Percentiles rank a stretch among this genome's conserved stretches.
Conservation (phyloP, 2,113 vertebrate genomes). For the Phasianus colchicus region DNA sequence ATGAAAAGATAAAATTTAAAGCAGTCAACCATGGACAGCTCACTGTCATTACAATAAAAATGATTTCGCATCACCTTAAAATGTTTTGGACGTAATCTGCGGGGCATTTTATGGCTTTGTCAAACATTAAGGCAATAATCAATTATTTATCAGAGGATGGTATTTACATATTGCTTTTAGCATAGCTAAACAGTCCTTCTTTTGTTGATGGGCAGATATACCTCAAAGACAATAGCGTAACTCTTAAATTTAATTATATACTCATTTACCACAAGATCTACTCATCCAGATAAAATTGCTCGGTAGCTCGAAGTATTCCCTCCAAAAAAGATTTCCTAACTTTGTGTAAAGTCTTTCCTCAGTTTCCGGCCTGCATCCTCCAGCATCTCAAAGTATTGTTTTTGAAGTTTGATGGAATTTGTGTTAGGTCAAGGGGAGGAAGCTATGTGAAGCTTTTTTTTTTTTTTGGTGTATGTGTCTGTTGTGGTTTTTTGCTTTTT, state of each 20-base stretch:
- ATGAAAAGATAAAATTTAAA: conserved; percentile 75
- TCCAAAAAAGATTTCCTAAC: conserved; percentile 80
- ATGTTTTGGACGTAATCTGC: conserved; percentile 65
- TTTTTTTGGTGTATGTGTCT: background rate
- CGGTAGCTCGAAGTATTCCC: conserved; percentile 62
- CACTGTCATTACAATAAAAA: conserved; percentile 69
- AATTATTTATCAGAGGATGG: conserved; percentile 74
- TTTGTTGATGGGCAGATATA: conserved; percentile 65
- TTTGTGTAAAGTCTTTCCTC: conserved; percentile 82
- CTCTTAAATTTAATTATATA: conserved; percentile 76
- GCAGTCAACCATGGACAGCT: conserved; percentile 68
- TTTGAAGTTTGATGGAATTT: conserved; percentile 85
- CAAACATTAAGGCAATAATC: conserved; percentile 74
- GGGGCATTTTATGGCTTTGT: conserved; percentile 73
- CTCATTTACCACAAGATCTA: conserved; percentile 72
- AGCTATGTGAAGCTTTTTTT: conserved; percentile 70
- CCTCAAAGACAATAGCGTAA: conserved; percentile 54
- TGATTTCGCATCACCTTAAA: conserved; percentile 73
- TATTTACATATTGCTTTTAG: conserved; percentile 76
- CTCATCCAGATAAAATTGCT: conserved; percentile 72
- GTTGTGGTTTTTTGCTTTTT: background rate
- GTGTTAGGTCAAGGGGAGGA: conserved; percentile 84
- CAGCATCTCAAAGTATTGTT: conserved; percentile 83
- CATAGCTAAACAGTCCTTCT: conserved; percentile 52
- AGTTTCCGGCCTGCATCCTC: conserved; percentile 85